phyloP scores from a whole-genome alignment of 1,140 invertebrate genomes.

The Bombus turneri region DNA sequence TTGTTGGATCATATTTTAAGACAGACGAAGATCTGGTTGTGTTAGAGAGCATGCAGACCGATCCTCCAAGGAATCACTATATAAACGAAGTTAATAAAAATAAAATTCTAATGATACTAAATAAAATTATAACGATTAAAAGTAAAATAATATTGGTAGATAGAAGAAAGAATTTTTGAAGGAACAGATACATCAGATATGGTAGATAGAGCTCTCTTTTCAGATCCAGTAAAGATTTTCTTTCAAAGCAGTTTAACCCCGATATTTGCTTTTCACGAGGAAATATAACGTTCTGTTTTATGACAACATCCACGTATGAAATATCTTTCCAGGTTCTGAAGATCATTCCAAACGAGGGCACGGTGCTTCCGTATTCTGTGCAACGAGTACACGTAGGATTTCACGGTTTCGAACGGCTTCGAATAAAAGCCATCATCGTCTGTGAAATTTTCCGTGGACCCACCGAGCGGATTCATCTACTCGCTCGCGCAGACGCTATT shows the following conservation, averaged over 20 bases:
- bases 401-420: conserved; percentile 70
- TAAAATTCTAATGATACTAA: background rate
- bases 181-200: too few species aligned
- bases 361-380: conserved; percentile 75
- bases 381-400: conserved; percentile 75
- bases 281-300: background rate
- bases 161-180: background rate
- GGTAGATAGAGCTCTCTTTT: background rate
- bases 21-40: conserved; percentile 53
- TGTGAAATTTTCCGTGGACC: conserved; percentile 78
- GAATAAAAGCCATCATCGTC: conserved; percentile 58
- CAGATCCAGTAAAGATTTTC: background rate
- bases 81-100: conserved; percentile 60
- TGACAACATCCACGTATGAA: background rate
- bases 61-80: conserved; percentile 14
- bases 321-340: conserved; percentile 67
- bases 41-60: conserved; percentile 19
- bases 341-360: conserved; percentile 74
- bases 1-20: conserved; percentile 23
- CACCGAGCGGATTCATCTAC: conserved; percentile 70
- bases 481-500: conserved; percentile 73
- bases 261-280: background rate
- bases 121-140: background rate
- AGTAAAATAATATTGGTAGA: background rate
- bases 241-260: background rate